Evolutionary conservation across 2,113 vertebrate species (phyloP), one percentile per base, ranked within the genome.

Genomic region (Peromyscus polionotus): DNA sequence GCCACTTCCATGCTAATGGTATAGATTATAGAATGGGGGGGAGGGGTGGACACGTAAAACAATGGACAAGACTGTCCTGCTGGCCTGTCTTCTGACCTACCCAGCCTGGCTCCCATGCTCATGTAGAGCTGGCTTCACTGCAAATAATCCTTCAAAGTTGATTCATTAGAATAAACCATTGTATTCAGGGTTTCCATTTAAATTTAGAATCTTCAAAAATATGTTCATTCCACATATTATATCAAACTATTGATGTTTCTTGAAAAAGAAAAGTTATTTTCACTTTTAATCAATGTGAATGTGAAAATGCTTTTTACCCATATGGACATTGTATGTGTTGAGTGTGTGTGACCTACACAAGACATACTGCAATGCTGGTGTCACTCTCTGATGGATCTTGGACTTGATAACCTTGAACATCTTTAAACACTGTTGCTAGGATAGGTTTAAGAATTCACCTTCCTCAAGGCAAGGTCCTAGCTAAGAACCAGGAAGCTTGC

Each of bases 201-300:
- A 91, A 86, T 72, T 72, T 8, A 16, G 70, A 90, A 85, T 42
- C 33, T 96, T 45, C 10, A 42, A 75, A 93, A 79, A 33, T 42
- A 48, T 26, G 86, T 88, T 68, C 75, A 76, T 88, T 75, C 68
- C 42, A 90, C 13, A 90, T 73, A n/a, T 96, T 93, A 96, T 19
- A 72, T 31, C 67, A 45, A 70, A 90, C 87, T 94, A 84, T 54
- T 14, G 42, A 94, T 81, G 80, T 89, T 89, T 90, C 76, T 42
- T 87, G 65, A 33, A 5, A 11, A n/a, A 88, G 83, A 92, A 87
- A 45, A 24, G 24, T 7, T 13, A 61, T 48, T 95, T 92, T 91
- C 76, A 90, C 2, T 94, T 90, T 80, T 24, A 70, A 83, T 33
- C 63, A 31, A 88, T 51, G 39, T 48, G 86, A 85, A 79, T 59